Percentiles rank a stretch among this genome's conserved stretches.
phyloP scores from a whole-genome alignment of 1,140 invertebrate genomes.

The Elysia chlorotica region DNA sequence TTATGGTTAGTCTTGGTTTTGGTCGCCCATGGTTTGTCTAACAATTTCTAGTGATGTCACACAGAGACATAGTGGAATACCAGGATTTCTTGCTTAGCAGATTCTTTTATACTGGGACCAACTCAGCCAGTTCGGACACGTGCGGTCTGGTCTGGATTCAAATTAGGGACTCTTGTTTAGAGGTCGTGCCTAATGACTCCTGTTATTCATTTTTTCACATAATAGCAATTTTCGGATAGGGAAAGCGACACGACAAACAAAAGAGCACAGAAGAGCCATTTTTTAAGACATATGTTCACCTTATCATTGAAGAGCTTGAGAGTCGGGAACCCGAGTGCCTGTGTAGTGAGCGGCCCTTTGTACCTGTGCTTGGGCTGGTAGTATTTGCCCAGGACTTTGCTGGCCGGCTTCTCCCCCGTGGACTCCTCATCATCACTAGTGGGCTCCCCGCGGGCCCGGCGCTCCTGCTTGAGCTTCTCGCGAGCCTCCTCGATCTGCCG shows the following conservation, averaged over 20 bases:
- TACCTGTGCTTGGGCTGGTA: slow-evolving; percentile 4
- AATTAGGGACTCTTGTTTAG: too few relatives aligned
- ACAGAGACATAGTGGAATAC: too few relatives aligned
- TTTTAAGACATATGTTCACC: not conserved
- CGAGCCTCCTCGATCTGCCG: slow-evolving; percentile 5
- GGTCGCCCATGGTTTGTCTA: too few relatives aligned
- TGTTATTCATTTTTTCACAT: too few relatives aligned
- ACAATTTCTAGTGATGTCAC: too few relatives aligned
- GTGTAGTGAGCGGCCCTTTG: not conserved
- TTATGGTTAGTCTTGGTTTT: too few relatives aligned
- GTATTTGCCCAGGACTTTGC: slow-evolving; percentile 20
- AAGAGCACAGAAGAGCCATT: too few relatives aligned
- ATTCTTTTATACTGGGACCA: too few relatives aligned
- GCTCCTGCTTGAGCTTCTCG: not conserved
- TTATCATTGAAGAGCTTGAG: slow-evolving; percentile 2
- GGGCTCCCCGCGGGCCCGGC: not conserved
- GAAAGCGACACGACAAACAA: too few relatives aligned
- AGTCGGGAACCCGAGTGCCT: slow-evolving; percentile 1
- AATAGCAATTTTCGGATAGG: too few relatives aligned
- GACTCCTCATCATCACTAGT: not conserved
- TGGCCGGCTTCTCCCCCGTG: not conserved
- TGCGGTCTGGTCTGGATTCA: not conserved
- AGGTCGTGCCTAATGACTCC: too few relatives aligned
- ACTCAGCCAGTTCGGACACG: not conserved
- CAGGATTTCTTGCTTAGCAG: too few relatives aligned